Conservation (phyloP, 2,888 invertebrate species). For the Anagyrus pseudococci region DNA sequence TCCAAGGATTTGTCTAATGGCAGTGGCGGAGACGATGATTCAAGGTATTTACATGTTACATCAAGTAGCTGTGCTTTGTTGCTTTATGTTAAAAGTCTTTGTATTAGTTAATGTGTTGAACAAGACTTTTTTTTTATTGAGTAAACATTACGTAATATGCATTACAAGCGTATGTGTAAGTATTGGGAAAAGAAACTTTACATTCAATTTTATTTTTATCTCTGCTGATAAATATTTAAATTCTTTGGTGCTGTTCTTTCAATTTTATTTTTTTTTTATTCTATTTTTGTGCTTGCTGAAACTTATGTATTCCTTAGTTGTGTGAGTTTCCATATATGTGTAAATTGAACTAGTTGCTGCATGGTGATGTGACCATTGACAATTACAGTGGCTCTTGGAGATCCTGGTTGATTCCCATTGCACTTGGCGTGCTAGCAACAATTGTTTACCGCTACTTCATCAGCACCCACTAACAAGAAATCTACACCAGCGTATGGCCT, state of each 20-base stretch:
- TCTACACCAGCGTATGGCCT: slow-evolving; percentile 22
- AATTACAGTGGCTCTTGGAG: slow-evolving; percentile 63
- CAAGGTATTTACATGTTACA: slow-evolving; percentile 48
- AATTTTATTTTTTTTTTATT: neutral
- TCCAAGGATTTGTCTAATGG: slow-evolving; percentile 41
- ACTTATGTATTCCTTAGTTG: neutral
- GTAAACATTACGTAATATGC: too few species aligned
- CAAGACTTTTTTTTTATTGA: neutral
- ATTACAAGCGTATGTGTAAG: too few species aligned
- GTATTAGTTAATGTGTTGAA: too few species aligned
- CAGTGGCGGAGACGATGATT: slow-evolving; percentile 45
- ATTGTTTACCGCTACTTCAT: slow-evolving; percentile 63
- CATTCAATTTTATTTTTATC: too few species aligned
- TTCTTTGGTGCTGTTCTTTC: neutral
- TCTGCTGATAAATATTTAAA: too few species aligned
- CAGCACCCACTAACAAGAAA: slow-evolving; percentile 49
- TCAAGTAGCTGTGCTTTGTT: neutral
- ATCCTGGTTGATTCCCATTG: slow-evolving; percentile 63
- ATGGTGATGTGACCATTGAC: slow-evolving; percentile 55
- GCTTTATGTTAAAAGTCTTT: too few species aligned
- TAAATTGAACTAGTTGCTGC: slow-evolving; percentile 45
- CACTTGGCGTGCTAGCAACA: slow-evolving; percentile 62
- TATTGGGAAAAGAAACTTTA: too few species aligned
- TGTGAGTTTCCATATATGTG: slow-evolving; percentile 6
- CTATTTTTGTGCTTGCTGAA: neutral